Base-by-base conservation (phyloP, 2,113 vertebrate genomes). In the Martes martes region DNA sequence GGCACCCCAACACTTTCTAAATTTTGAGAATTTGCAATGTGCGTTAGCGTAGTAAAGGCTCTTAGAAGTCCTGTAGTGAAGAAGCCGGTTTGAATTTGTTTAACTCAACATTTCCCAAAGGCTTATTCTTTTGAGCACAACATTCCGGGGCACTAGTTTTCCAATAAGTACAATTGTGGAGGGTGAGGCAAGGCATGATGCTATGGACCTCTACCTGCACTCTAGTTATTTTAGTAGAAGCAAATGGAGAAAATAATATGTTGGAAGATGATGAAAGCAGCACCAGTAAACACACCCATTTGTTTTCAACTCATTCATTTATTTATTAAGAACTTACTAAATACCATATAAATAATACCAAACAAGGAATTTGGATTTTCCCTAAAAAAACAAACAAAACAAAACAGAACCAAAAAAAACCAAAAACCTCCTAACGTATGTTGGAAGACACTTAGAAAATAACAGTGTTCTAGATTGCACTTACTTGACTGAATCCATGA, bases 61-160 rank as follows among this genome's bases (percentile, higher is more conserved):
- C 65, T 90, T 94, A 95, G 57, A 98, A 97, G 82, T 87, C 82
- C 89, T 96, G 47, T 89, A 93, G 33, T 86, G 19, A 88, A 92
- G 94, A 89, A 36, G 26, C 47, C 74, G 39, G 45, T 73, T 95
- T 81, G 33, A 87, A 85, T 39, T 83, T 80, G 52, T 92, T 96
- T 93, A 87, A 87, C n/a, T 92, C 67, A 63, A 28, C 45, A 88
- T 86, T 90, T 94, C 36, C 42, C 83, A 76, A 89, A 81, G 47
- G 89, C 59, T 10, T 78, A 92, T 96, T 96, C 59, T 83, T 95
- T 78, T 76, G 31, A 65, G 63, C 24, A 94, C 45, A 95, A 67
- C 63, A 47, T 96, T 94, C 42, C 39, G 14, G 87, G 47, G 19
- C 94, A 84, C 24, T 67, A 84, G 42, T 95, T 97, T 95, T 61